Evolutionary conservation across 2,113 vertebrate genomes (phyloP), one percentile per base, ranked within the genome.

Genomic region (Oplegnathus fasciatus): DNA sequence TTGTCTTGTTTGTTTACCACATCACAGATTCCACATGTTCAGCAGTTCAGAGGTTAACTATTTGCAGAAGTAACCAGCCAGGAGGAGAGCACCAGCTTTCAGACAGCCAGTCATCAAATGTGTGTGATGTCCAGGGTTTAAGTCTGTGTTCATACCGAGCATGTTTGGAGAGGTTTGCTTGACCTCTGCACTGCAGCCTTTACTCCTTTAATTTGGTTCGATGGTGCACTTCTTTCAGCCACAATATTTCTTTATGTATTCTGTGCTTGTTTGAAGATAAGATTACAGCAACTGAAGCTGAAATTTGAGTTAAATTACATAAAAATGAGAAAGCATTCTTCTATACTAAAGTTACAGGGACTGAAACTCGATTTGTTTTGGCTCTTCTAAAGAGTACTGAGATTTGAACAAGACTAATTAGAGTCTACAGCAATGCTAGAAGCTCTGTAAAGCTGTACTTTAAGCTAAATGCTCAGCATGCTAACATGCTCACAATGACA

Each of bases 21-120:
- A 42, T 6, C 72, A 42, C 61, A 76, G 40, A 70, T 72, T 42
- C 60, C 80, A 65, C 74, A 46, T n/a, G 66, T 65, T 48, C 20
- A 10, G 32, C 52, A 68, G 78, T 26, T 82, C 18, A 18, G 55
- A 88, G 84, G 78, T 87, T 48, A 82, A 81, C 14, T 67, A 26
- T 82, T 80, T 50, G 84, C 46, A 76, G 50, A 54, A 54, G 44
- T 46, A 37, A 26, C 40, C 32, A 14, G 37, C 9, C 69, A 11
- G 34, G 26, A 80, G 69, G 68, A 58, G 64, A 32, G 40, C 22
- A 15, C 6, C 24, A 6, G 37, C 18, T 48, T 32, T 61, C 72
- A 67, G 40, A 73, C 75, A 13, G 64, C 54, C 46, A 32, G 11
- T 66, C 44, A 32, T 80, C 72, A 62, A 26, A 54, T 10, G 30